Base-by-base conservation (phyloP, 2,888 invertebrate species). In the Lottia scabra region DNA sequence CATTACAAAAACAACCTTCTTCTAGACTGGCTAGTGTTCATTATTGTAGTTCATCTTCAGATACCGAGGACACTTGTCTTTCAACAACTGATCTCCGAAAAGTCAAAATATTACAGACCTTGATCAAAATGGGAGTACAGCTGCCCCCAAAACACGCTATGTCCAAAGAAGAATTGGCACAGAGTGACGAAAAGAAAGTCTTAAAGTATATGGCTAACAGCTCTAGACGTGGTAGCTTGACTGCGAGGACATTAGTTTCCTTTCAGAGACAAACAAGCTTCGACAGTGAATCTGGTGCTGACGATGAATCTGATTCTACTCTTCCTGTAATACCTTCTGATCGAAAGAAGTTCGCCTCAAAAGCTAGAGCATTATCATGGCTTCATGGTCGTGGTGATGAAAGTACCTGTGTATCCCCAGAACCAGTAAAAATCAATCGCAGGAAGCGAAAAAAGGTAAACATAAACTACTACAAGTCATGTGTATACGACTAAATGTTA, bases 131-230 rank as follows among this genome's bases (percentile, higher is more conserved):
- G 56, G 56, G 56, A 2, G 23, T 23, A 19, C 19, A 56, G 10
- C 23, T 23, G 23, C 56, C 56, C 10, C 19, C 19, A 23, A 56
- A 56, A 56, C 19, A 56, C 10, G 10, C 56, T 5, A 56, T 19
- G 23, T 23, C 56, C 19, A 56, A 56, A 13, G 56, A 56, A 19
- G 56, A 56, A 56, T 56, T 56, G 19, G 56, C 56, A 23, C 56
- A 56, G 23, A 56, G 56, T 56, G 56, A 56, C 56, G 56, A 56
- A 56, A 56, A 56, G 23, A 56, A 56, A 56, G 56, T 56, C 3
- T 19, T 56, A 23, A 56, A 56, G 23, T 56, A 56, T 56, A 23
- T 56, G 23, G 56, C 56, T 10, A 56, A 56, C 15, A 56, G 56
- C 23, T 56, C 56, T 19, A 56, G 56, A 56, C 19, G 56, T 3